Evolutionary conservation across 2,888 invertebrate species (phyloP).

Genomic region (Scaptomyza reducta): DNA sequence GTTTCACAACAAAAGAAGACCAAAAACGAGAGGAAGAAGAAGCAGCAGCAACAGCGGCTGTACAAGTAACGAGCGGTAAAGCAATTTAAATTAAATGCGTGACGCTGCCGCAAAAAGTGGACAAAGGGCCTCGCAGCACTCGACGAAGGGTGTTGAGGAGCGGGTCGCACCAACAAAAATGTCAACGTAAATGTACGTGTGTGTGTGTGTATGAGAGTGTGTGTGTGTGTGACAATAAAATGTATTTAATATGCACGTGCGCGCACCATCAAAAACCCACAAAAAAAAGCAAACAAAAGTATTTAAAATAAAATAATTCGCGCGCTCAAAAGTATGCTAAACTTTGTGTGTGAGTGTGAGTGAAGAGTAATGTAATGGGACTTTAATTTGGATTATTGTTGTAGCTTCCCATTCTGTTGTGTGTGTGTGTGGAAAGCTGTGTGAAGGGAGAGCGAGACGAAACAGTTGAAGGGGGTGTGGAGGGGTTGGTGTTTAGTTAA

Average conservation of each 20-base stretch:
- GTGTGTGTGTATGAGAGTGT: conserved; percentile 26
- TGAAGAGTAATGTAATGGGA: conserved; percentile 46
- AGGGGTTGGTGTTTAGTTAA: conserved; percentile 1
- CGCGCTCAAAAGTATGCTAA: conserved; percentile 54
- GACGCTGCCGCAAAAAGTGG: conserved; percentile 56
- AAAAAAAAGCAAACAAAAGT: conserved; percentile 12
- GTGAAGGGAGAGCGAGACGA: conserved; percentile 12
- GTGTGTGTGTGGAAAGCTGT: conserved; percentile 39
- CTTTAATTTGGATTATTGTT: conserved; percentile 57
- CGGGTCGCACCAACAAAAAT: conserved; percentile 36
- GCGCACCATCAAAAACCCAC: conserved; percentile 35
- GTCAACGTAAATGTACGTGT: conserved; percentile 43
- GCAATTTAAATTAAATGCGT: conserved; percentile 72
- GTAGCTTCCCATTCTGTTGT: conserved; percentile 30
- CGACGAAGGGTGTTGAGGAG: conserved; percentile 5
- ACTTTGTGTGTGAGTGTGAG: conserved; percentile 37
- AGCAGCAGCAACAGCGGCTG: conserved; percentile 9
- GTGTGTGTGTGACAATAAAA: conserved; percentile 64
- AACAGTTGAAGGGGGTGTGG: neutral
- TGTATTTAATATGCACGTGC: conserved; percentile 72
- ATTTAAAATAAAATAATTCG: conserved; percentile 40
- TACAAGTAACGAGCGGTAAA: conserved; percentile 43
- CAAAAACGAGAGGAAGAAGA: conserved; percentile 16
- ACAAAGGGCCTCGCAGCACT: conserved; percentile 21
- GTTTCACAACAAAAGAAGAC: conserved; percentile 12